These are phyloP conservation scores for Stenolophus ochropezus DNA, from an alignment of 2,888 invertebrate genomes.

Conservation along the genomic window DNA sequence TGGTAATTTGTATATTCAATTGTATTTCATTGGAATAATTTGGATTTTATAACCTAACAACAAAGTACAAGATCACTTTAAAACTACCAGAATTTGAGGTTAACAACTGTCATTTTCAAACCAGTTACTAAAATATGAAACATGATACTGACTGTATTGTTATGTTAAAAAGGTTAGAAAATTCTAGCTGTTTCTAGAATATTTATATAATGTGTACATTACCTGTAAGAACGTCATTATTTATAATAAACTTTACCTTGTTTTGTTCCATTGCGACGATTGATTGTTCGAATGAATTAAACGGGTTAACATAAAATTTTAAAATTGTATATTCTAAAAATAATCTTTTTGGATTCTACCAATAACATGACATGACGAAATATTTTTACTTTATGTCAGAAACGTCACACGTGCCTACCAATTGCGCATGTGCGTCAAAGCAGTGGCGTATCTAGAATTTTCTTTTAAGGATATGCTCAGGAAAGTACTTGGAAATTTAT, in stretches of 20 bases:
- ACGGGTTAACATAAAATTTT: constrained; percentile 27
- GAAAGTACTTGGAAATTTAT: too few relatives aligned
- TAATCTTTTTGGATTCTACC: constrained; percentile 1
- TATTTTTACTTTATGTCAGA: constrained; percentile 20
- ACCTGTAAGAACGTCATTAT: constrained; percentile 4
- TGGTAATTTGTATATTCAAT: too few relatives aligned
- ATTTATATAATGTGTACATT: neutral
- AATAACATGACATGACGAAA: constrained; percentile 49
- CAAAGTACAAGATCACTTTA: constrained; percentile 1
- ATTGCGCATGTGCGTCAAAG: constrained; percentile 8
- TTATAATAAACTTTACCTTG: constrained; percentile 12
- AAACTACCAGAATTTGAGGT: neutral
- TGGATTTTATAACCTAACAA: constrained; percentile 7
- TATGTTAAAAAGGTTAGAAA: constrained; percentile 19
- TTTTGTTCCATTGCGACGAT: constrained; percentile 25
- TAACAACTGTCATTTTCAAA: constrained; percentile 14
- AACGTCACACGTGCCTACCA: constrained; percentile 40
- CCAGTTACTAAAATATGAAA: constrained; percentile 4
- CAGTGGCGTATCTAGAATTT: too few relatives aligned
- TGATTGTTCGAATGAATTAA: neutral
- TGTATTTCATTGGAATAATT: neutral
- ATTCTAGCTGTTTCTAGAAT: constrained; percentile 33
- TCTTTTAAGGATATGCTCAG: too few relatives aligned
- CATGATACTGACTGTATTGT: constrained; percentile 3
- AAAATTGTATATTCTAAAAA: constrained; percentile 36